A percentile compares a stretch with the other conserved stretches of the same genome.
Conservation (phyloP, 2,113 vertebrate species). For the Delphinapterus leucas region DNA sequence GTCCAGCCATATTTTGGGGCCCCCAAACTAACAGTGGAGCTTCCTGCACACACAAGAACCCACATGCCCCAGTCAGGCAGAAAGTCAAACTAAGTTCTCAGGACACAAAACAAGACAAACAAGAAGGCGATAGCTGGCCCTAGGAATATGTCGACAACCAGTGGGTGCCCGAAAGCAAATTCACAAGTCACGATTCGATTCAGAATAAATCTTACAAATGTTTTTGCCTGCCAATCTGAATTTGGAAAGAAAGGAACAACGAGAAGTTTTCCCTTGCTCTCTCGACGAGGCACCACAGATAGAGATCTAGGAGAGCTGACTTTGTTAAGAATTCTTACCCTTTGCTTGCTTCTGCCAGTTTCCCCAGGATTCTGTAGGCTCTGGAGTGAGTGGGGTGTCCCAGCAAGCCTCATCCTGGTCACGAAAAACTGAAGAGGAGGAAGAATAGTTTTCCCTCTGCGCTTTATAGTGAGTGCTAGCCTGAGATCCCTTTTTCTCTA, state of each 20-base stretch:
- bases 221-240: not conserved
- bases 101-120: not conserved
- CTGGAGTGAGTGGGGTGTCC: not conserved
- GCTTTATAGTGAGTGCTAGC: not conserved
- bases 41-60: not conserved
- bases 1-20: not conserved
- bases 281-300: not conserved
- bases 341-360: not conserved
- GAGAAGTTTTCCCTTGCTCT: not conserved
- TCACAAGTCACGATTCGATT: not conserved
- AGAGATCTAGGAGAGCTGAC: not conserved
- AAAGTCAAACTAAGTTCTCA: not conserved
- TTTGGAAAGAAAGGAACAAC: not conserved
- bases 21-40: not conserved
- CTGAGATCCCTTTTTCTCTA: not conserved
- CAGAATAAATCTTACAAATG: not conserved
- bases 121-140: not conserved
- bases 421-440: not conserved
- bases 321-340: not conserved
- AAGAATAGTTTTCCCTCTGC: not conserved
- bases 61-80: not conserved
- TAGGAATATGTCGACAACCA: not conserved
- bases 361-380: not conserved
- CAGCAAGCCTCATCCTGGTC: not conserved
- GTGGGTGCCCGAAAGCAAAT: not conserved